Conservation (phyloP, 2,797 vertebrate species). For the Rhynchonycteris naso region DNA sequence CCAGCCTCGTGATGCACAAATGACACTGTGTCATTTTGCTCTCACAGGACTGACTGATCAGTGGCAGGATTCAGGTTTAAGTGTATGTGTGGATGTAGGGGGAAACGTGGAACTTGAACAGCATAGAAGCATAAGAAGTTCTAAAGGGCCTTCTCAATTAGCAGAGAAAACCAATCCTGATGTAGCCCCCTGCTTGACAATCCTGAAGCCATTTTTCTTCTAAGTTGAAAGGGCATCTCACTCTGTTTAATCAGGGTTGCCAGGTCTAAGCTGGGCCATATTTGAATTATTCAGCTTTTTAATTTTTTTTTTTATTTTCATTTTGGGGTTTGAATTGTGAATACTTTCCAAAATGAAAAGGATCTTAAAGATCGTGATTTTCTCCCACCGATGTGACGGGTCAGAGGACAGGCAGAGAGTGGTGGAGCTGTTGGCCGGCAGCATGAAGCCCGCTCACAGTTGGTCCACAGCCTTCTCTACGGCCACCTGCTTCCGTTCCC, state of each 20-base stretch:
- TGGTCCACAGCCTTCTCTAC: neutral
- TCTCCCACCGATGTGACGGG: neutral
- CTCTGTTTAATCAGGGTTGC: neutral
- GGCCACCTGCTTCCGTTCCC: neutral
- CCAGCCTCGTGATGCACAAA: slow-evolving; percentile 40
- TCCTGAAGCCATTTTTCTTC: neutral
- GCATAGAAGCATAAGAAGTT: neutral
- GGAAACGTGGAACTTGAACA: neutral
- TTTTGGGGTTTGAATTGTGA: neutral
- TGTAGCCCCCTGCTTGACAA: neutral
- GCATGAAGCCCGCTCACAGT: accelerated
- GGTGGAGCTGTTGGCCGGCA: neutral
- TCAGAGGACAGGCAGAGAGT: neutral
- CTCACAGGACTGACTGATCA: neutral
- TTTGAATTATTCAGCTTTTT: neutral
- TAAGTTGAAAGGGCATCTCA: neutral
- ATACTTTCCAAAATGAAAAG: slow-evolving; percentile 27
- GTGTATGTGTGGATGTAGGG: neutral
- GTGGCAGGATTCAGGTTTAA: neutral
- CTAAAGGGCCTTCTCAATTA: neutral
- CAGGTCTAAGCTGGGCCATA: neutral
- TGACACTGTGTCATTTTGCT: neutral
- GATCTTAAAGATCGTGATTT: neutral
- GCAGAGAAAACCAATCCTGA: neutral
- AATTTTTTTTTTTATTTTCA: neutral